Conservation (phyloP, 2,113 vertebrate species). For the Mungos mungo region DNA sequence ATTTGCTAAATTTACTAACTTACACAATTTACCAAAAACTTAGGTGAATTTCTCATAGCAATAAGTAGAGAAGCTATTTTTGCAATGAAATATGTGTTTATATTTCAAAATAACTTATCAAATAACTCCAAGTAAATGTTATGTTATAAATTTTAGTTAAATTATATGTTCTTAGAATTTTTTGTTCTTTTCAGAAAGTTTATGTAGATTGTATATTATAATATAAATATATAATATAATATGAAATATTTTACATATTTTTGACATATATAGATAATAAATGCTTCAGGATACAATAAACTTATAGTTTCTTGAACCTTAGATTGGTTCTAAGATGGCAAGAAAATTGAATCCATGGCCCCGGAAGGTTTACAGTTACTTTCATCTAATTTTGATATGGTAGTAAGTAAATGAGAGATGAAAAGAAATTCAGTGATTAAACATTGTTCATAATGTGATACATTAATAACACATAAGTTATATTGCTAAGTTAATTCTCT, state of each 20-base stretch:
- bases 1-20: conserved; percentile 43
- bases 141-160: conserved; percentile 15
- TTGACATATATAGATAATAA: not conserved
- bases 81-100: not conserved
- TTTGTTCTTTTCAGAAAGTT: not conserved
- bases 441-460: not conserved
- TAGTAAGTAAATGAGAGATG: conserved; percentile 9
- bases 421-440: conserved; percentile 11
- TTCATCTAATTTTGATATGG: not conserved
- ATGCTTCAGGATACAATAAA: not conserved
- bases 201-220: not conserved
- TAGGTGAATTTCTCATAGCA: not conserved
- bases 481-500: conserved; percentile 16
- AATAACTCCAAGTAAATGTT: not conserved
- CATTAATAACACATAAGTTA: not conserved
- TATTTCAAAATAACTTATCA: conserved; percentile 22
- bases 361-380: not conserved
- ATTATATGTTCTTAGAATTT: not conserved
- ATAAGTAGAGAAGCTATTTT: not conserved
- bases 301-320: not conserved
- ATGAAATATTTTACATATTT: not conserved
- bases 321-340: not conserved
- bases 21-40: not conserved
- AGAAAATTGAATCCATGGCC: not conserved
- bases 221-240: not conserved